Evolutionary conservation across 2,113 vertebrate species (phyloP), one percentile per base, ranked within the genome.

Genomic region (Microcebus jonahi): DNA sequence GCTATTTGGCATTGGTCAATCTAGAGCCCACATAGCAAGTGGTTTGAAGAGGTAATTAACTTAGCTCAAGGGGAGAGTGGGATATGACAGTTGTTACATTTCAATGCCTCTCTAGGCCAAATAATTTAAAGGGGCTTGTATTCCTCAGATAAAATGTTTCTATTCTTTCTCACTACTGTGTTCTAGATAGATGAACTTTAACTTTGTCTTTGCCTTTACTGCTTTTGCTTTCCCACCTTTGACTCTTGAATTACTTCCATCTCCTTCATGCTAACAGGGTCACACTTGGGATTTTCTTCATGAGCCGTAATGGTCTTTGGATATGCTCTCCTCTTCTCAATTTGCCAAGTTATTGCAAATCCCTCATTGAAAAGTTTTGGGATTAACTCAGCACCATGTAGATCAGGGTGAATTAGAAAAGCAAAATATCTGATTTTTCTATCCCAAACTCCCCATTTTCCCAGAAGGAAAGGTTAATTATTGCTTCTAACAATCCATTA

Each of bases 341-440:
- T 36, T 84, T 80, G 57, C 36, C 53, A 53, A 71, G 1, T 81
- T 36, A 81, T 27, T 53, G 61, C 50, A 65, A 39, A 94, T 59
- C 42, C 8, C 27, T 67, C 55, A 50, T n/a, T 31, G 36, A 17
- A 48, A 67, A 20, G 8, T 31, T 71, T 31, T 57, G 42, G 68
- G 27, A 73, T 36, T 83, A 65, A 25, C n/a, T 89, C 17, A 83
- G 70, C 29, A 27, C 42, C 53, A 34, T 11, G 14, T 50, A 77
- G 63, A 27, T 61, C 45, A 29, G 18, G 31, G 31, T 39, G 42
- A 94, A 55, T 36, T 18, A 71, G 53, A 83, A 65, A 92, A 93
- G 45, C 53, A 94, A 80, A 81, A 87, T 39, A 61, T 86, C 31
- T 88, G 7, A 39, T 59, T 91, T 96, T 67, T 67, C 53, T 75